Base-by-base conservation (phyloP, 1,140 invertebrate genomes). In the Drosophila tani region DNA sequence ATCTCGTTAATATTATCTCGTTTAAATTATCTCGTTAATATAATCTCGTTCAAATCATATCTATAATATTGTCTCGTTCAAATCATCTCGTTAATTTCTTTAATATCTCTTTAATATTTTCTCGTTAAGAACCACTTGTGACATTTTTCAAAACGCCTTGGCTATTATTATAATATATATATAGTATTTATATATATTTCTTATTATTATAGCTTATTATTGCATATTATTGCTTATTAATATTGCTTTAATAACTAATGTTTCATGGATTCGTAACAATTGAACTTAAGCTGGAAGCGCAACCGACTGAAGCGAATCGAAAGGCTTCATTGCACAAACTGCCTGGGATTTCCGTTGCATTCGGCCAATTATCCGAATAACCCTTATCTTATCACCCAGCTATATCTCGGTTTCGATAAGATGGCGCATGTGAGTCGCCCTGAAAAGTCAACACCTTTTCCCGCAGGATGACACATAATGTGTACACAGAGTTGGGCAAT, bases 241-340 rank as follows among this genome's bases (percentile, higher is more conserved):
- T 7, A 29, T 29, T 9, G 29, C 29, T 32, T 32, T 4, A 38
- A 21, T 19, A 57, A 12, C 24, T 32, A 43, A 73, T 41, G 60
- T 62, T 79, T 65, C 32, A 74, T 74, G 76, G 49, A 43, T 59
- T 67, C 38, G 47, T 29, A 6, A 46, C 11, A 35, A 66, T 17
- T 15, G 35, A 68, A 35, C 38, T 19, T 14, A 49, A 41, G 27
- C 32, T 35, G 49, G 35, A 68, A 32, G 40, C 65, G 40, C 35
- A 40, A 40, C 41, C 11, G 12, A 47, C 45, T 45, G 15, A 29
- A 58, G 58, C 46, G 41, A 38, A n/a, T 66, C 41, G 64, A 65
- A 65, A 46, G 47, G 29, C 51, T 35, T 46, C 59, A 45, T 45
- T 60, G 76, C 53, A 59, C 35, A 43, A 11, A 63, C 27, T 66